Evolutionary conservation across 2,888 invertebrate genomes (phyloP).

Genomic region (Argynnis bischoffii): DNA sequence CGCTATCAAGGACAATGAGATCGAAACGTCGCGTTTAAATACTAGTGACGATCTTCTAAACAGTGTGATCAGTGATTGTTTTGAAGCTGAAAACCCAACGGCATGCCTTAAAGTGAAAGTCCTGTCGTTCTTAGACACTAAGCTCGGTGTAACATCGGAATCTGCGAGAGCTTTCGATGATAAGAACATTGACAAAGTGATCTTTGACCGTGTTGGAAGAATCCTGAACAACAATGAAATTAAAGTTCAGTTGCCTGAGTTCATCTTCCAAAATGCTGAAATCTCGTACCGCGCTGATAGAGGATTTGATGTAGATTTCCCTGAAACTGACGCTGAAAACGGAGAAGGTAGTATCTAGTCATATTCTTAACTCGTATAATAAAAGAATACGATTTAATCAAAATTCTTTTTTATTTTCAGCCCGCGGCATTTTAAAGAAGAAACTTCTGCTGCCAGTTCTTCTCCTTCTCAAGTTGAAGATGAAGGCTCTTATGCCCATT

Average conservation of each 20-base stretch:
- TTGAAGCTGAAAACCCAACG: slow-evolving; percentile 85
- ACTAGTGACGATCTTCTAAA: slow-evolving; percentile 87
- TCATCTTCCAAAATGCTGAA: slow-evolving; percentile 85
- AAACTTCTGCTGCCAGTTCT: slow-evolving; percentile 91
- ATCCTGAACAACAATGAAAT: slow-evolving; percentile 89
- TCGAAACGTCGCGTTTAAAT: slow-evolving; percentile 80
- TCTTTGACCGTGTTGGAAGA: slow-evolving; percentile 87
- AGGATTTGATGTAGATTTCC: slow-evolving; percentile 85
- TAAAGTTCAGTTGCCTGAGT: slow-evolving; percentile 87
- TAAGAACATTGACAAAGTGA: slow-evolving; percentile 87
- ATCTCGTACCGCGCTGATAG: slow-evolving; percentile 85
- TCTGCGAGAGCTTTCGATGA: slow-evolving; percentile 83
- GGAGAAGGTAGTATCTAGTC: slow-evolving; percentile 72
- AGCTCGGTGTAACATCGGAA: slow-evolving; percentile 84
- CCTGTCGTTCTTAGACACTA: slow-evolving; percentile 87
- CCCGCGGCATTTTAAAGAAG: slow-evolving; percentile 91
- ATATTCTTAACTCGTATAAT: background rate
- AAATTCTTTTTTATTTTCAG: slow-evolving; percentile 65
- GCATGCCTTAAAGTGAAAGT: slow-evolving; percentile 90
- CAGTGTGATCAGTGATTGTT: slow-evolving; percentile 88
- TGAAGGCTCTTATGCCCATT: slow-evolving; percentile 92
- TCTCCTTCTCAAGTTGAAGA: slow-evolving; percentile 90
- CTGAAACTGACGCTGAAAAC: slow-evolving; percentile 75
- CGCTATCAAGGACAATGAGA: slow-evolving; percentile 82
- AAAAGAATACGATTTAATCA: background rate